These are phyloP conservation scores for Homalodisca vitripennis DNA, from an alignment of 1,140 invertebrate species.

Conservation along the genomic window DNA sequence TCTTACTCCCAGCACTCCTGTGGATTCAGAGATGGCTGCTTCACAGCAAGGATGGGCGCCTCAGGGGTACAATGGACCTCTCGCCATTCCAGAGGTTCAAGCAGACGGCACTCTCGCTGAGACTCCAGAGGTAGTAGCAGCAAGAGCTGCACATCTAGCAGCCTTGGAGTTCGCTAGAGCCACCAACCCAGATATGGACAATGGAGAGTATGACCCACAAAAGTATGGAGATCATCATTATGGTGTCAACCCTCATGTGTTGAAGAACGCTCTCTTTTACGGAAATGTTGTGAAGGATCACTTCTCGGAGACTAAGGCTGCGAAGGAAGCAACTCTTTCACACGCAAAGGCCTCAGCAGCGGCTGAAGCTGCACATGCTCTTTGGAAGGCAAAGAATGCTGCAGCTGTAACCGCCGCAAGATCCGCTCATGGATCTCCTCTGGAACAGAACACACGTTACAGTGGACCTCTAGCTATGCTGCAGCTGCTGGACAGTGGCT, in stretches of 20 bases:
- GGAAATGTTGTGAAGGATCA: too few species aligned
- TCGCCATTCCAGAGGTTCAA: conserved; percentile 43
- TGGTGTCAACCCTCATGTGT: neutral
- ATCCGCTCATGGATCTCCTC: neutral
- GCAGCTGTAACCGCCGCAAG: neutral
- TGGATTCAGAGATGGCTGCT: too few species aligned
- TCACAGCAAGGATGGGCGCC: too few species aligned
- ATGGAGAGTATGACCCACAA: neutral
- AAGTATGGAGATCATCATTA: neutral
- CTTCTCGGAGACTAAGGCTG: too few species aligned
- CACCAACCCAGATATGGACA: neutral
- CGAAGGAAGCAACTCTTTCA: too few species aligned
- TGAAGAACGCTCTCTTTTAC: neutral
- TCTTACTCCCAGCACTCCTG: too few species aligned
- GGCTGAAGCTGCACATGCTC: neutral
- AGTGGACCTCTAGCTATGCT: conserved; percentile 25
- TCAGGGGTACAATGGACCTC: conserved; percentile 41
- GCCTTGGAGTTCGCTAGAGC: conserved; percentile 56
- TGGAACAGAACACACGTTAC: neutral
- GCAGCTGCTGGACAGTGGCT: conserved; percentile 39
- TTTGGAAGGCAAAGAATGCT: too few species aligned
- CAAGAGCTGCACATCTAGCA: conserved; percentile 56
- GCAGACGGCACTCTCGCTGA: conserved; percentile 58
- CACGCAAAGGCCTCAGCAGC: too few species aligned
- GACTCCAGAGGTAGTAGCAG: conserved; percentile 56